Conservation (phyloP, 1,140 invertebrate species). For the Dryas iulia region DNA sequence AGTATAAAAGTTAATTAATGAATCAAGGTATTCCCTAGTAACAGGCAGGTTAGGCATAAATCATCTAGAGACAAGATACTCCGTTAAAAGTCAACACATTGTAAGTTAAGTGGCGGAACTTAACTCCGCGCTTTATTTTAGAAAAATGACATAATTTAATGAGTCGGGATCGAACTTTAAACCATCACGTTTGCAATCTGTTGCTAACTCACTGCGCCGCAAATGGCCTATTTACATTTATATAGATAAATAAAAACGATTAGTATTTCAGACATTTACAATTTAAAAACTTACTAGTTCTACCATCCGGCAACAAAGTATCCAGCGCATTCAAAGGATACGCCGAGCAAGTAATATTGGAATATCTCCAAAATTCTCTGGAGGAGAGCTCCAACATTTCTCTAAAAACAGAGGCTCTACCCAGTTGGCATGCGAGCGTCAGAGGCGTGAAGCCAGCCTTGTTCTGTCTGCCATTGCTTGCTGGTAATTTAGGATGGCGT, state of each 20-base stretch:
- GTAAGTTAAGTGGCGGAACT: too few species aligned
- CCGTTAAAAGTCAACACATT: too few species aligned
- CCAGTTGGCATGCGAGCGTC: slow-evolving; percentile 97
- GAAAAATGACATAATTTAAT: too few species aligned
- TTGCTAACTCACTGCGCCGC: too few species aligned
- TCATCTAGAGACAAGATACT: too few species aligned
- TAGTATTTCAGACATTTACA: slow-evolving; percentile 83
- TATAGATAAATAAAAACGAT: not conserved
- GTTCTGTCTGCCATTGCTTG: slow-evolving; percentile 94
- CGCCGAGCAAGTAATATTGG: slow-evolving; percentile 99
- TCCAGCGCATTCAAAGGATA: slow-evolving; percentile 98
- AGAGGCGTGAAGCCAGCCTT: slow-evolving; percentile 95
- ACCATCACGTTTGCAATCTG: too few species aligned
- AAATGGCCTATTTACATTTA: too few species aligned
- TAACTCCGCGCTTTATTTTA: too few species aligned
- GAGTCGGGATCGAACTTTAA: too few species aligned
- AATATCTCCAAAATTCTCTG: slow-evolving; percentile 98
- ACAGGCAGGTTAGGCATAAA: too few species aligned
- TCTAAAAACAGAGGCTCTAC: slow-evolving; percentile 96
- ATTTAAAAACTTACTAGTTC: slow-evolving; percentile 82
- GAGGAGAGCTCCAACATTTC: slow-evolving; percentile 98
- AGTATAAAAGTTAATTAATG: too few species aligned
- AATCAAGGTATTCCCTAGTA: too few species aligned
- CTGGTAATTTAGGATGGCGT: slow-evolving; percentile 94
- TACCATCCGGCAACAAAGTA: slow-evolving; percentile 95